Percentiles rank a stretch among this genome's conserved stretches.
phyloP scores from a whole-genome alignment of 2,113 vertebrate genomes.

The Apus apus region DNA sequence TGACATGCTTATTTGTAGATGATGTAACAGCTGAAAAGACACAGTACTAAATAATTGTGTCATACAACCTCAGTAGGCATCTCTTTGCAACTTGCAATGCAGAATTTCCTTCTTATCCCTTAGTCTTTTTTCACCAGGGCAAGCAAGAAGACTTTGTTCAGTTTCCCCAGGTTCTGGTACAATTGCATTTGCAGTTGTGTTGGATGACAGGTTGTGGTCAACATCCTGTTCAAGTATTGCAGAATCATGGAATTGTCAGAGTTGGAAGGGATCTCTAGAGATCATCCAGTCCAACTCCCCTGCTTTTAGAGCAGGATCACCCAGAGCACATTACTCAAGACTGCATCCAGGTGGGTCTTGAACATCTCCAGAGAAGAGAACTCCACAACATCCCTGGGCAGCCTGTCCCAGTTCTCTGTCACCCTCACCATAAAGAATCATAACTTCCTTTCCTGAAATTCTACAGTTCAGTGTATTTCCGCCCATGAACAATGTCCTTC shows the following conservation, averaged over 20 bases:
- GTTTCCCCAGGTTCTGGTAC: background rate
- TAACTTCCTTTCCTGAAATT: background rate
- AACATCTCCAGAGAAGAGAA: too few relatives aligned
- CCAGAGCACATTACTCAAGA: too few relatives aligned
- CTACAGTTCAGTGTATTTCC: background rate
- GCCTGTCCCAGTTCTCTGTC: too few relatives aligned
- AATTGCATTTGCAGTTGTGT: accelerated
- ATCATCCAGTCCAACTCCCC: too few relatives aligned
- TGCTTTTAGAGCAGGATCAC: too few relatives aligned
- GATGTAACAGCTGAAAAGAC: background rate
- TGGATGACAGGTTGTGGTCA: background rate
- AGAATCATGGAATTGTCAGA: too few relatives aligned
- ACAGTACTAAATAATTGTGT: background rate
- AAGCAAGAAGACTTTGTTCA: background rate
- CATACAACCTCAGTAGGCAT: background rate
- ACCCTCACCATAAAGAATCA: background rate
- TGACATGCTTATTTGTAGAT: background rate
- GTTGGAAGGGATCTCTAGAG: too few relatives aligned
- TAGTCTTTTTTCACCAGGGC: background rate
- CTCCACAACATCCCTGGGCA: too few relatives aligned
- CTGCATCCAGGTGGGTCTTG: too few relatives aligned
- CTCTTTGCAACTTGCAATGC: background rate
- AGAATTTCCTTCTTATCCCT: background rate
- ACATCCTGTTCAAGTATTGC: background rate
- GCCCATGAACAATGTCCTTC: background rate